phyloP scores from a whole-genome alignment of 2,113 vertebrate genomes.

The Heterotilapia buettikoferi region DNA sequence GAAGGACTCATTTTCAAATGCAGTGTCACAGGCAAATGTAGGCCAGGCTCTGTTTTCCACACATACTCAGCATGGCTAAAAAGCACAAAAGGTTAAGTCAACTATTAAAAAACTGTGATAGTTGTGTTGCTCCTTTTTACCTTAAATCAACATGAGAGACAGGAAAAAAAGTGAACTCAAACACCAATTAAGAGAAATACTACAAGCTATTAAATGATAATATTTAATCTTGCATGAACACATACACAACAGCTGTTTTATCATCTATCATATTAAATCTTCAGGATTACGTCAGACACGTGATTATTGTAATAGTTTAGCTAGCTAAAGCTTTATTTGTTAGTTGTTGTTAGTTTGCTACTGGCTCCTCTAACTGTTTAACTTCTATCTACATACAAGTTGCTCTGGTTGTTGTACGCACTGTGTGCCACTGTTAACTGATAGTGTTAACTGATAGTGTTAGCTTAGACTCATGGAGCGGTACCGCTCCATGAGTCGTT shows the following conservation, averaged over 20 bases:
- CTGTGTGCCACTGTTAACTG: neutral
- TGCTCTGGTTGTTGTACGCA: neutral
- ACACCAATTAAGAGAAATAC: neutral
- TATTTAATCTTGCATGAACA: neutral
- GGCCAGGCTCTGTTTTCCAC: neutral
- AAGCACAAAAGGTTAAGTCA: neutral
- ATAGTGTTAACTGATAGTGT: neutral
- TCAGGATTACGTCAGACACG: accelerated
- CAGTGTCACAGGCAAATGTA: neutral
- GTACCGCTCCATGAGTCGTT: neutral
- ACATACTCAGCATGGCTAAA: neutral
- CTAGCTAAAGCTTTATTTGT: neutral
- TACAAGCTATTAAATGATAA: neutral
- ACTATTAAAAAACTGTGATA: neutral
- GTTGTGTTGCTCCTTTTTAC: neutral
- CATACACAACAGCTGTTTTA: neutral
- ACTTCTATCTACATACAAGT: neutral
- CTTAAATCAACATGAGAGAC: neutral
- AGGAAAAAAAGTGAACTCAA: neutral
- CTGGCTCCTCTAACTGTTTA: neutral
- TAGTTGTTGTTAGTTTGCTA: neutral
- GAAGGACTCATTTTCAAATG: neutral
- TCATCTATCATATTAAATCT: neutral
- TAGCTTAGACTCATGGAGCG: neutral
- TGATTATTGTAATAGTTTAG: neutral